Evolutionary conservation across 2,888 invertebrate species (phyloP), one percentile per base, ranked within the genome.

Genomic region (Chrysotoxum bicinctum): DNA sequence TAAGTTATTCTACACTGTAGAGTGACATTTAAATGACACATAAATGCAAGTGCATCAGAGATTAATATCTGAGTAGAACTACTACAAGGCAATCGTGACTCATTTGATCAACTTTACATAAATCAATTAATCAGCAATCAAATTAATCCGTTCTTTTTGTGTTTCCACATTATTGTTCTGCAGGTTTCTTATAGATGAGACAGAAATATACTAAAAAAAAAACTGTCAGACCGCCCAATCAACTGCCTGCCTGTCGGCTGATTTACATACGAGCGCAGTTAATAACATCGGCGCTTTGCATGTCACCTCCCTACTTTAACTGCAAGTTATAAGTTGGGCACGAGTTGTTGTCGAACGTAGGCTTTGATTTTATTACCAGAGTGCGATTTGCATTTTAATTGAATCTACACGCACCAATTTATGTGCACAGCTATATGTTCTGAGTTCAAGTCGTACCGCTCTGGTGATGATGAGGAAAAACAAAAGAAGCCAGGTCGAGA

Each of bases 361-460:
- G 85, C 81, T 81, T 85, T 81, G 72, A 85, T 85, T 85, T 85
- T 81, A 85, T 85, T 81, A 77, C 76, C 76, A 40, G 66, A 76
- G 77, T 73, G 73, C 35, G 40, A 86, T 86, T 86, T 86, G 86
- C 86, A 86, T 86, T 86, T 86, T 86, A 86, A 86, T 86, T 82
- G 86, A 86, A 86, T 78, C 73, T 72, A 76, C 86, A 86, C 86
- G 86, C 86, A 86, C 74, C 68, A 52, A 75, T 80, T 69, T 64
- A 69, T 69, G 64, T 64, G 26, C n/a, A 12, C n/a, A 40, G 4
- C 9, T 23, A 26, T 9, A 43, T 37, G 37, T 16, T 37, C 45
- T 54, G 43, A 43, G 54, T 69, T 45, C 19, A 32, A 35, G 21
- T 9, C 26, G 16, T n/a, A 45, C 19, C 12, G 30, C 14, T 30